Base-by-base conservation (phyloP, 1,140 invertebrate species). In the Linepithema humile region DNA sequence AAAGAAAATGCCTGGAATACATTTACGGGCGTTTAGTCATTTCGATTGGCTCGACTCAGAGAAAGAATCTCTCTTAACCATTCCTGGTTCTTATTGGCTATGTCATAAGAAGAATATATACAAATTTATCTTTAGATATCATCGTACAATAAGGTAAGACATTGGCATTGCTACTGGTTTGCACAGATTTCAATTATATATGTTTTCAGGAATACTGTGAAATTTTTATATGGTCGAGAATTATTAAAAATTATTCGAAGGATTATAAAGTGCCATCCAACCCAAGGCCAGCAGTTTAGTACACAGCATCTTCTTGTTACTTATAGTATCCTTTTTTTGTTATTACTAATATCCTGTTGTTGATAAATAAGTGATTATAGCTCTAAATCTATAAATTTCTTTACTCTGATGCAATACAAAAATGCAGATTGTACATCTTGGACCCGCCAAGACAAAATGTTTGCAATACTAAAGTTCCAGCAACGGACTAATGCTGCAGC, bases 1-100 rank as follows among this genome's bases (percentile, higher is more conserved):
- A 94, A 83, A 90, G 91, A 91, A 92, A 92, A 94, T 94, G 93
- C 93, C 93, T 94, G 93, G 93, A 93, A 93, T 94, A 94, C 89
- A 93, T 94, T 89, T 94, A 94, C 93, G 89, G 67, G 84, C 92
- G 75, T 40, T 91, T 94, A 91, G 91, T 89, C 88, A 91, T 83
- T 59, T 90, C 91, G 72, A 93, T 94, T 92, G 91, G 91, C 50
- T 91, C 86, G 86, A 93, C 64, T 84, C 88, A 62, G 84, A 88
- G 62, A 91, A 92, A 69, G 92, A 92, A 50, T 86, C 90, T 53
- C n/a, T 87, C 74, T 86, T 94, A 91, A 93, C 87, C 26, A 86
- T 94, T 6, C 94, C 94, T 77, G 93, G 94, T 0, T 93, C 94
- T 84, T 94, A 94, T 50, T 94, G 94, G 94, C 69, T 94, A 35